Evolutionary conservation across 53 echinoderm and acorn worm species (phyloP).

Genomic region (Actinopyga echinites): DNA sequence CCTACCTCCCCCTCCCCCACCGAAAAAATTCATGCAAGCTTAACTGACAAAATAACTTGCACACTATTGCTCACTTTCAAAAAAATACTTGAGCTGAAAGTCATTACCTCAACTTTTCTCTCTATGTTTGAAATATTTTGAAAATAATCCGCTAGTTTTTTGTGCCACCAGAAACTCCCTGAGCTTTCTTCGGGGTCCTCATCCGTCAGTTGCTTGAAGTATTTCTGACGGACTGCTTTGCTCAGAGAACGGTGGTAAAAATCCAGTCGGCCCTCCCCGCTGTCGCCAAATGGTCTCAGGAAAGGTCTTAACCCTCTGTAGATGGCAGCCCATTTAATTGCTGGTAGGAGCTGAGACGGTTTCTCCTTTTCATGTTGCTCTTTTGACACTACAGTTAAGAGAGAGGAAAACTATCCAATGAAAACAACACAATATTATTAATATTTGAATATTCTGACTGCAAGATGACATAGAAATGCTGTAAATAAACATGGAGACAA

Average conservation of each 20-base stretch:
- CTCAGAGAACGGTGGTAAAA: constrained; percentile 88
- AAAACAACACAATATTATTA: not conserved
- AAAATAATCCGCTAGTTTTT: constrained; percentile 82
- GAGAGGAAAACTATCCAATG: not conserved
- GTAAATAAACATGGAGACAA: too few relatives aligned
- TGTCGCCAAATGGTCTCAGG: constrained; percentile 94
- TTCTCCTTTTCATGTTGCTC: constrained; percentile 49
- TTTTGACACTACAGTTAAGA: constrained; percentile 36
- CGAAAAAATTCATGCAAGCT: too few relatives aligned
- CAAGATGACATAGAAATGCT: too few relatives aligned
- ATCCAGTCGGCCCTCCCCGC: constrained; percentile 88
- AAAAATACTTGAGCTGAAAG: not conserved
- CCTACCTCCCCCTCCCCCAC: too few relatives aligned
- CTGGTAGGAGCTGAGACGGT: constrained; percentile 62
- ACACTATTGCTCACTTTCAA: too few relatives aligned
- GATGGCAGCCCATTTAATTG: constrained; percentile 84
- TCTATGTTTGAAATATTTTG: constrained; percentile 80
- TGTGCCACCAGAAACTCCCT: constrained; percentile 74
- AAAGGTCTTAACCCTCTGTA: constrained; percentile 85
- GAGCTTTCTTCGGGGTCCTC: constrained; percentile 44
- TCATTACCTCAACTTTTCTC: constrained; percentile 84
- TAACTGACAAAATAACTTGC: too few relatives aligned
- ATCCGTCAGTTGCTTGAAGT: constrained; percentile 47
- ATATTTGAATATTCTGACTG: not conserved
- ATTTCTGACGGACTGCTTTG: constrained; percentile 65